Evolutionary conservation across 2,113 vertebrate species (phyloP).

Genomic region (Cercocebus atys): DNA sequence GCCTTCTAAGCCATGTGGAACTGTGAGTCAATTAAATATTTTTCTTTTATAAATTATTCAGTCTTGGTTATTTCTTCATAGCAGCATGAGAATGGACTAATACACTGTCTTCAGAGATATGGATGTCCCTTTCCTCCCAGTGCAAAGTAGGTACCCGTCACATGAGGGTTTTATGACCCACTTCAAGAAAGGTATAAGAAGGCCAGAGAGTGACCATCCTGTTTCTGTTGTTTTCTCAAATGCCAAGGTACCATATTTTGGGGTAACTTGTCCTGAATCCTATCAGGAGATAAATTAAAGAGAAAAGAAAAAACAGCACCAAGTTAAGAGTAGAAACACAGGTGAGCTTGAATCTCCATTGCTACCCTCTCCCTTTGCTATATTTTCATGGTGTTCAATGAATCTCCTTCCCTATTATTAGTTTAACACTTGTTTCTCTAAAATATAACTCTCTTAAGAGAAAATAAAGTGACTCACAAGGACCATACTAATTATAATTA

Average conservation of each 20-base stretch:
- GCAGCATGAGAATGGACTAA: too few species aligned
- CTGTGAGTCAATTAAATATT: too few species aligned
- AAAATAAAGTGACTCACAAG: not conserved
- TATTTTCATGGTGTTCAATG: accelerated
- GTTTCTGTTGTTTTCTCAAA: not conserved
- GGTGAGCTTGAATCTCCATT: accelerated
- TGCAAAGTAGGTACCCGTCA: accelerated
- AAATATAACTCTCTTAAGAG: not conserved
- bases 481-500: not conserved
- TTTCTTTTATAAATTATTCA: too few species aligned
- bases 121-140: accelerated
- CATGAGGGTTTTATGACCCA: not conserved
- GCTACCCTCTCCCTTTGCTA: not conserved
- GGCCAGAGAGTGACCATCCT: not conserved
- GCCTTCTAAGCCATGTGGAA: too few species aligned
- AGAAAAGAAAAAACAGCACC: not conserved
- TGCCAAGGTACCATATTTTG: too few species aligned
- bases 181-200: not conserved
- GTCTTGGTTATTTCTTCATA: too few species aligned
- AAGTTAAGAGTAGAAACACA: not conserved
- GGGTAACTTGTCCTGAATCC: not conserved
- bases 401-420: not conserved
- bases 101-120: not conserved
- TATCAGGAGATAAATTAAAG: not conserved
- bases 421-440: not conserved